Evolutionary conservation across 2,888 invertebrate genomes (phyloP), one percentile per base, ranked within the genome.

Genomic region (Rhingia rostrata): DNA sequence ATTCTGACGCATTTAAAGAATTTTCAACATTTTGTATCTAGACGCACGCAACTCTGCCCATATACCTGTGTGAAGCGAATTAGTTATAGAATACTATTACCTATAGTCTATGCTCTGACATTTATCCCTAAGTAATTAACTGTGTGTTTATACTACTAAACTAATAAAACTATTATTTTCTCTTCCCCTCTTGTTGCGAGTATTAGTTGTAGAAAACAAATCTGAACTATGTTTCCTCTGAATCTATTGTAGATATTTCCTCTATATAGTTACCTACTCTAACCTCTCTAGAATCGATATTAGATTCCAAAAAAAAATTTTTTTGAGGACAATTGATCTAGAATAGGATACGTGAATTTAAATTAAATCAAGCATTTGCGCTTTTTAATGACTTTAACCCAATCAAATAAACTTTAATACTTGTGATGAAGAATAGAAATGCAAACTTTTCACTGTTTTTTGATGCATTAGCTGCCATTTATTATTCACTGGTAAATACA

Each of bases 241-340:
- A 67, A 41, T 80, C 73, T 80, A 32, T 78, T 82, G 82, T 82
- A 82, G 82, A 82, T 66, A 78, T 72, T 49, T 58, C 32, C 58
- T 69, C 30, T 75, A 12, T 49, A 45, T 70, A 70, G 69, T 69
- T 80, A 41, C 61, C 49, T 80, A 60, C 39, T 80, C 12, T 32
- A 33, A 61, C 39, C 79, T 70, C 30, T 56, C 14, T 63, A 63
- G 56, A 77, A 69, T 32, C 4, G n/a, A 54, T 30, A 47, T 49
- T 41, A 69, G 33, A 61, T 61, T 32, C 32, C 30, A 5, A 35
- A 41, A 41, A 41, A 32, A 53, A 66, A 43, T 9, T 43, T 30
- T 9, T 14, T 72, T 56, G 43, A 63, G 69, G 77, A 70, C 77
- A 78, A 77, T 56, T 39, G 61, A 77, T 43, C 41, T n/a, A 30